Base-by-base conservation (phyloP, 2,888 invertebrate species). In the Conops quadrifasciatus region DNA sequence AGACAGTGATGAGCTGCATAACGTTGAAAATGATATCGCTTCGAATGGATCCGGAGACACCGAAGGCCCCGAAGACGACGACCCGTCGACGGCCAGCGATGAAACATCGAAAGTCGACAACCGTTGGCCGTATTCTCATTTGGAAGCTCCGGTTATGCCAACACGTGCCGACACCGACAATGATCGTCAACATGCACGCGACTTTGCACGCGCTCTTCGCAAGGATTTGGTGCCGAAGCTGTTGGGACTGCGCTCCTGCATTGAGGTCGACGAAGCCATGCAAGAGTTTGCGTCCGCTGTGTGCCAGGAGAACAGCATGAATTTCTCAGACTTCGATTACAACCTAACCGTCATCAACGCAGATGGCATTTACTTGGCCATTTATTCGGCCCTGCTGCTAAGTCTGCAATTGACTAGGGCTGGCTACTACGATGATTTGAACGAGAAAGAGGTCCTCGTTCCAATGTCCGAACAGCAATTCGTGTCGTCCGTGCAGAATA, bases 241-340 rank as follows among this genome's bases (percentile, higher is more conserved):
- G 1, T 84, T 94, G 60, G 88, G 90, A 28, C 87, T 95, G 1
- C 88, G 93, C 74, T 94, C 94, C 76, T 93, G 94, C 70, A 92
- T 94, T 76, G 95, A 96, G 85, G 90, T 96, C 26, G 97, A 97
- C 80, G 94, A 95, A 83, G 93, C 94, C 0, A 88, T 97, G 84
- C 96, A 96, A 86, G 93, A 94, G 82, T 97, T 97, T 80, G 93
- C 97, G 1, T 96, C 96, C 0, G 91, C 93, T 74, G 94, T 95
- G 79, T 97, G 96, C 84, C 93, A 95, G 87, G 91, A 94, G 89
- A 86, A 86, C 70, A 86, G 85, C 77, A 81, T 83, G 79, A 86
- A 86, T 53, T 85, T 83, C 72, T 86, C 86, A 1, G 85, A 86
- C 63, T 86, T 86, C 68, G 86, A 86, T 73, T 91, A 89, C 84